phyloP scores from a whole-genome alignment of 2,797 vertebrate species.

The Mallotus villosus region DNA sequence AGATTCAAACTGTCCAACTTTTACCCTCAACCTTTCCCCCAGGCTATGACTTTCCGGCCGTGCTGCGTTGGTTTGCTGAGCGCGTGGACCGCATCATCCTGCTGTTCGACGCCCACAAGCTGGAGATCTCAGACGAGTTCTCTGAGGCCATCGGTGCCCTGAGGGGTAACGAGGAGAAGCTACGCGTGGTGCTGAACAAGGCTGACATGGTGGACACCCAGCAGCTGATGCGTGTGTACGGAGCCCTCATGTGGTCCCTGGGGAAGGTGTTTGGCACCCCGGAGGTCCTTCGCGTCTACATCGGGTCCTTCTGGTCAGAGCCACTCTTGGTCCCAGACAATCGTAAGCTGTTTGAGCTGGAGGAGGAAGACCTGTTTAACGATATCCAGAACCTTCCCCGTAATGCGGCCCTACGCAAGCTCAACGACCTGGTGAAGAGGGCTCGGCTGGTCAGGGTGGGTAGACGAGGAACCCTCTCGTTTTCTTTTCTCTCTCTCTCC shows the following conservation, averaged over 20 bases:
- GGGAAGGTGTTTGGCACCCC: slow-evolving; percentile 92
- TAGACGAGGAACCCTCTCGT: too few relatives aligned
- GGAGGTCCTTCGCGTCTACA: slow-evolving; percentile 92
- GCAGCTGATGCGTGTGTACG: slow-evolving; percentile 94
- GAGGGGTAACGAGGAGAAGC: slow-evolving; percentile 92
- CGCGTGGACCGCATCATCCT: slow-evolving; percentile 92
- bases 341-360: slow-evolving; percentile 87
- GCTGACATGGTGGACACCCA: slow-evolving; percentile 94
- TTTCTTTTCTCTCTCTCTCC: not conserved
- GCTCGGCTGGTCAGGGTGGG: slow-evolving; percentile 89
- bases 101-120: slow-evolving; percentile 93
- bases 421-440: slow-evolving; percentile 92
- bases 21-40: not conserved
- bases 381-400: slow-evolving; percentile 93
- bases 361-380: slow-evolving; percentile 89
- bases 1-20: not conserved
- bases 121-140: slow-evolving; percentile 96
- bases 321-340: slow-evolving; percentile 87
- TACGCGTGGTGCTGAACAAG: slow-evolving; percentile 95
- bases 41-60: slow-evolving; percentile 93
- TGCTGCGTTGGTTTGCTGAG: slow-evolving; percentile 93
- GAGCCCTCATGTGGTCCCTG: slow-evolving; percentile 94
- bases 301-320: slow-evolving; percentile 94
- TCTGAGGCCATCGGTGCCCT: slow-evolving; percentile 89
- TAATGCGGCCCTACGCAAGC: slow-evolving; percentile 87